Evolutionary conservation across 2,113 vertebrate genomes (phyloP).

Genomic region (Cyanoderma ruficeps): DNA sequence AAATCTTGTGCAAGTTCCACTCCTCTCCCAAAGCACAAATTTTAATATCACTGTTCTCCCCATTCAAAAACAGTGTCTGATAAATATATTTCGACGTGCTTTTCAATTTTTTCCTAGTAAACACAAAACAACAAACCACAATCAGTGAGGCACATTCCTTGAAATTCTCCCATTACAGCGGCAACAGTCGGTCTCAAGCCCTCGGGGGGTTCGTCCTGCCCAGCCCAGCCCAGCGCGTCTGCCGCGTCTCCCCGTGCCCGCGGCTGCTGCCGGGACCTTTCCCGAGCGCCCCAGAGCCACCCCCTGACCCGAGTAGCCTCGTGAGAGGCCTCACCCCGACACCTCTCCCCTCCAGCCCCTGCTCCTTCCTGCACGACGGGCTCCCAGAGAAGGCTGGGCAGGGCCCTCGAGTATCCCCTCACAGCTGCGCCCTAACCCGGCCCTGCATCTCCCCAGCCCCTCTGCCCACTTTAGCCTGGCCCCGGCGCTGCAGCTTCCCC

Average conservation of each 20-base stretch:
- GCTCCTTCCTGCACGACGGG: not conserved
- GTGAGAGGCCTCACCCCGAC: not conserved
- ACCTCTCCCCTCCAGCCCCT: not conserved
- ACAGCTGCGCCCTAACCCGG: too few relatives aligned
- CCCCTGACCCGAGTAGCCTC: not conserved
- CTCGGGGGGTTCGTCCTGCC: not conserved
- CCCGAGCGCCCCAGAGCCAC: not conserved
- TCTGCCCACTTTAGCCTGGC: not conserved
- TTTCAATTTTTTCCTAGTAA: slow-evolving; percentile 87
- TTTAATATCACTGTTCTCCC: slow-evolving; percentile 95
- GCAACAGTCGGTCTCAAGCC: not conserved
- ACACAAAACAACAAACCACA: not conserved
- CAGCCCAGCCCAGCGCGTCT: not conserved
- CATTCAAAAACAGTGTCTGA: slow-evolving; percentile 94
- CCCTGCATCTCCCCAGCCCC: not conserved
- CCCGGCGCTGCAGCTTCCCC: too few relatives aligned
- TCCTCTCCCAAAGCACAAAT: slow-evolving; percentile 95
- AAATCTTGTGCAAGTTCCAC: slow-evolving; percentile 97
- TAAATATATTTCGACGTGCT: slow-evolving; percentile 97
- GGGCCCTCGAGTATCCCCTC: too few relatives aligned
- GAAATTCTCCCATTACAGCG: not conserved
- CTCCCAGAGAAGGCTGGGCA: not conserved
- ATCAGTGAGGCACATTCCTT: not conserved
- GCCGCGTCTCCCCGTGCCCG: not conserved
- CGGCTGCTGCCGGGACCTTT: not conserved